Evolutionary conservation across 2,113 vertebrate genomes (phyloP).

Genomic region (Rissa tridactyla): DNA sequence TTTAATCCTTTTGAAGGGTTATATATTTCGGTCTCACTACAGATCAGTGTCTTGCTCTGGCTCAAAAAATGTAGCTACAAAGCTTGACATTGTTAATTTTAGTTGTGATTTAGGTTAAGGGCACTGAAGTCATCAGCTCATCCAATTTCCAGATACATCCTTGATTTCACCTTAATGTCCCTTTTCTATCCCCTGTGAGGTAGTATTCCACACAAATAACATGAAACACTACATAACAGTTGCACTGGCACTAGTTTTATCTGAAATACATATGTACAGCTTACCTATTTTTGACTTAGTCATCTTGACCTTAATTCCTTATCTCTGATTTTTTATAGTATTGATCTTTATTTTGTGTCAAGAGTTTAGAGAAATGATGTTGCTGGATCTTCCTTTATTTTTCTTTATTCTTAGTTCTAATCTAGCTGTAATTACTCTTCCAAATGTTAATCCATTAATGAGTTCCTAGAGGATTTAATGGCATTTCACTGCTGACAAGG

Average conservation of each 20-base stretch:
- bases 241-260: neutral
- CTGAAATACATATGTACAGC: neutral
- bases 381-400: conserved; percentile 29
- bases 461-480: conserved; percentile 73
- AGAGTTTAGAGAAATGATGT: conserved; percentile 13
- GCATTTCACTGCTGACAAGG: conserved; percentile 66
- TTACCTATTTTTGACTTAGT: conserved; percentile 41
- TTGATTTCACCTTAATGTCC: conserved; percentile 36
- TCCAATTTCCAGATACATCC: conserved; percentile 15
- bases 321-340: conserved; percentile 25
- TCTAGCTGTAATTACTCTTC: conserved; percentile 65
- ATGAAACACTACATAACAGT: neutral
- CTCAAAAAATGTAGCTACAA: conserved; percentile 49
- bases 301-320: conserved; percentile 33
- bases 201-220: neutral
- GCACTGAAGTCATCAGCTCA: conserved; percentile 16
- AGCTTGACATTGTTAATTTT: conserved; percentile 46
- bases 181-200: neutral
- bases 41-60: conserved; percentile 28
- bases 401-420: conserved; percentile 54
- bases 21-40: conserved; percentile 44
- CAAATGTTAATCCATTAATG: conserved; percentile 75
- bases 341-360: conserved; percentile 50
- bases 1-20: conserved; percentile 55
- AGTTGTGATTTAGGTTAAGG: conserved; percentile 36